Conservation (phyloP, 2,888 invertebrate species). For the Eurytoma adleriae region DNA sequence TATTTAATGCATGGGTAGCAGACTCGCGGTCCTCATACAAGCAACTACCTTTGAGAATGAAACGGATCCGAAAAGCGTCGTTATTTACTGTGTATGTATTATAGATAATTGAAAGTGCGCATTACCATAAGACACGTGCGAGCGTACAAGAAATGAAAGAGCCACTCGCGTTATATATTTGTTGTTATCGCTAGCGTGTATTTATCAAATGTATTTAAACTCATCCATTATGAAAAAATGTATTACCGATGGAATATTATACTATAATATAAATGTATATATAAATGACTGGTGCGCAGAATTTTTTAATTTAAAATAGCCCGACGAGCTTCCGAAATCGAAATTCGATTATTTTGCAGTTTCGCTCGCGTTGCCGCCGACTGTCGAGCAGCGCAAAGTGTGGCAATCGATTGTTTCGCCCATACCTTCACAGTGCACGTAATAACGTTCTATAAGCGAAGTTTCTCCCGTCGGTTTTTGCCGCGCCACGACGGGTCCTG, state of each 20-base stretch:
- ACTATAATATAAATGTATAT: conserved; percentile 51
- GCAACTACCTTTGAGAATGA: conserved; percentile 17
- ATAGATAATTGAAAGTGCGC: conserved; percentile 51
- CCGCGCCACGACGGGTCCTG: conserved; percentile 35
- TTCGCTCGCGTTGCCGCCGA: background rate
- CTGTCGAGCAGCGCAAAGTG: background rate
- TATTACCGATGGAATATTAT: conserved; percentile 54
- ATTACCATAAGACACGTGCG: conserved; percentile 45
- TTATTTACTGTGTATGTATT: conserved; percentile 52
- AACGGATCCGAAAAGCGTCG: conserved; percentile 44
- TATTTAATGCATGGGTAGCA: background rate
- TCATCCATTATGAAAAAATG: conserved; percentile 45
- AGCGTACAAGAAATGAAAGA: conserved; percentile 38
- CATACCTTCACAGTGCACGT: background rate
- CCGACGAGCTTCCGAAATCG: background rate
- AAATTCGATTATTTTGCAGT: background rate
- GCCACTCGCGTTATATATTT: conserved; percentile 53
- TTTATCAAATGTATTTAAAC: conserved; percentile 55
- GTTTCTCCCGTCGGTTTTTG: conserved; percentile 27
- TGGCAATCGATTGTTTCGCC: conserved; percentile 5
- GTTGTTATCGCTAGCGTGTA: conserved; percentile 57
- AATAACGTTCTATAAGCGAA: conserved; percentile 16
- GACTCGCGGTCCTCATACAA: conserved; percentile 14
- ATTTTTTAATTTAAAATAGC: background rate
- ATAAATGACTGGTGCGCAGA: background rate